Evolutionary conservation across 2,888 invertebrate genomes (phyloP).

Genomic region (Crocallis elinguaria): DNA sequence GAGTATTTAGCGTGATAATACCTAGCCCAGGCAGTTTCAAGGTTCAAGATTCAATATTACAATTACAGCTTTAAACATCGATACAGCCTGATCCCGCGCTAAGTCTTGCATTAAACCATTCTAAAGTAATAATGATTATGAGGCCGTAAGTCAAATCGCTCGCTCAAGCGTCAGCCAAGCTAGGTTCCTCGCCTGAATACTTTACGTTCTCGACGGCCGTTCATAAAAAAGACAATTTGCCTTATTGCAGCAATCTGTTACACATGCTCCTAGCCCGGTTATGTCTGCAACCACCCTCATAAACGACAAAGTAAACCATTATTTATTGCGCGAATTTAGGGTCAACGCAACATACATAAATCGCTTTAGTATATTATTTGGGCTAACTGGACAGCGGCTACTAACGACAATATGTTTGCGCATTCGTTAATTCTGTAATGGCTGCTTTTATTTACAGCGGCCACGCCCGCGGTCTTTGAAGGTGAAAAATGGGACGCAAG

Average conservation of each 20-base stretch:
- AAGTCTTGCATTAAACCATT: slow-evolving; percentile 17
- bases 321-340: slow-evolving; percentile 82
- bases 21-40: no score
- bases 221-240: slow-evolving; percentile 85
- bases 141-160: slow-evolving; percentile 48
- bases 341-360: slow-evolving; percentile 77
- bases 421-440: slow-evolving; percentile 35
- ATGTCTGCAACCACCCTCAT: slow-evolving; percentile 80
- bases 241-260: slow-evolving; percentile 84
- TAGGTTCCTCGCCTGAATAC: slow-evolving; percentile 66
- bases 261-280: slow-evolving; percentile 77
- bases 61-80: no score
- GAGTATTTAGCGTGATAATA: no score
- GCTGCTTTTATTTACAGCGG: slow-evolving; percentile 29
- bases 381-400: slow-evolving; percentile 51
- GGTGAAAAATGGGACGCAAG: slow-evolving; percentile 10
- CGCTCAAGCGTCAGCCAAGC: slow-evolving; percentile 48
- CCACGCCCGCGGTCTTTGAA: slow-evolving; percentile 9
- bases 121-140: slow-evolving; percentile 25
- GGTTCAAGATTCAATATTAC: no score
- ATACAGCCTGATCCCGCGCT: no score
- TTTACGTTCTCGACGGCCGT: slow-evolving; percentile 74
- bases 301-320: slow-evolving; percentile 84
- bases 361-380: slow-evolving; percentile 71
- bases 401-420: slow-evolving; percentile 46